phyloP scores from a whole-genome alignment of 2,113 vertebrate species.

The Hemichromis elongatus region DNA sequence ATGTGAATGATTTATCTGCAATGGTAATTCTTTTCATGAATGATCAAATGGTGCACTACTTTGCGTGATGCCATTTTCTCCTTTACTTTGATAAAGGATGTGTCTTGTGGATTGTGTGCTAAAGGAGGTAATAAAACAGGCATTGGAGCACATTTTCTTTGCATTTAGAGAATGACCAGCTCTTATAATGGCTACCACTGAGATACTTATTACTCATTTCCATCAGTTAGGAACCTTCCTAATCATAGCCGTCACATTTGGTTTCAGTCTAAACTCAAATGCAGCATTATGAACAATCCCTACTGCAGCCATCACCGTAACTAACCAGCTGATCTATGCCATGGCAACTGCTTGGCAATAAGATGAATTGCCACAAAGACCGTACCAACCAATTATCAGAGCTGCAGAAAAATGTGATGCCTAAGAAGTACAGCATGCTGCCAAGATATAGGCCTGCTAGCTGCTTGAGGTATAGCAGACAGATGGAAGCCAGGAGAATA shows the following conservation, averaged over 20 bases:
- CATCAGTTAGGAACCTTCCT: not conserved
- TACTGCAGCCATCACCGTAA: not conserved
- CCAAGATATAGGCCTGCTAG: not conserved
- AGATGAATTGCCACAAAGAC: not conserved
- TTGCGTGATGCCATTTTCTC: not conserved
- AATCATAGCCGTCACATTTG: not conserved
- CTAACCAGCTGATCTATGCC: not conserved
- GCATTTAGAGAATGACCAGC: not conserved
- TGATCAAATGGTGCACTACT: not conserved
- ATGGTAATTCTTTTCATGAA: not conserved
- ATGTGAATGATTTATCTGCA: not conserved
- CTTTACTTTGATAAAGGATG: not conserved
- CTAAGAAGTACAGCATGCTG: not conserved
- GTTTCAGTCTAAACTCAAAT: not conserved
- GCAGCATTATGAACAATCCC: not conserved
- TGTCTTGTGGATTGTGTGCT: not conserved
- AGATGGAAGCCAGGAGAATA: not conserved
- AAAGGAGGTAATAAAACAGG: not conserved
- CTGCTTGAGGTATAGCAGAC: not conserved
- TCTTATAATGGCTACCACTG: not conserved
- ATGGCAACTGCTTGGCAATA: not conserved
- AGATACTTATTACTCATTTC: not conserved
- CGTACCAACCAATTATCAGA: not conserved
- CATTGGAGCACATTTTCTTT: not conserved
- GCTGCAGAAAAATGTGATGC: not conserved